Percentiles rank a stretch among this genome's conserved stretches.
phyloP scores from a whole-genome alignment of 2,113 vertebrate genomes.

The Lagenorhynchus albirostris region DNA sequence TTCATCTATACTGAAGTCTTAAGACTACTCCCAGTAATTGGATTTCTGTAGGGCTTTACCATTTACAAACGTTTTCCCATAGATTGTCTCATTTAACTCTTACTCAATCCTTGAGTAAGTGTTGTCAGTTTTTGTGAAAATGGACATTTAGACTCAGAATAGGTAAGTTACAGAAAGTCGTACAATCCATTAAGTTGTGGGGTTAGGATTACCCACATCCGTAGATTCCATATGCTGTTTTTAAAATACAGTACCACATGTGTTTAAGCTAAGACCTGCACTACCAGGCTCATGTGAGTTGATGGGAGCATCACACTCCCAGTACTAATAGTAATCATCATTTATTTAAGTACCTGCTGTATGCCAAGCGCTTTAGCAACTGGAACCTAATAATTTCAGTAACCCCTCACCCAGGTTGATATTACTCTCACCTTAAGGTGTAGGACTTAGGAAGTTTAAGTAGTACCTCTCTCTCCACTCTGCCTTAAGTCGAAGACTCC shows the following conservation, averaged over 20 bases:
- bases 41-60: not conserved
- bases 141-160: not conserved
- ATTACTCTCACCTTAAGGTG: not conserved
- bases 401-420: not conserved
- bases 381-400: not conserved
- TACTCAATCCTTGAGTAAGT: not conserved
- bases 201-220: not conserved
- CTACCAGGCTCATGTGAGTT: rapidly evolving
- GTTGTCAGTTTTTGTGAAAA: not conserved
- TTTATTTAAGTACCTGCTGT: not conserved
- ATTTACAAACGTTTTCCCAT: not conserved
- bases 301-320: not conserved
- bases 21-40: not conserved
- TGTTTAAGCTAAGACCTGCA: not conserved
- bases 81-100: not conserved
- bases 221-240: not conserved
- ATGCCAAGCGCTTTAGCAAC: not conserved
- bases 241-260: not conserved
- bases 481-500: not conserved
- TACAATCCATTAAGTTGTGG: not conserved
- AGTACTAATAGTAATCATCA: not conserved
- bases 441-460: not conserved
- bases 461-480: not conserved
- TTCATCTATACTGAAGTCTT: not conserved
- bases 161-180: not conserved